Evolutionary conservation across 2,113 vertebrate species (phyloP), one percentile per base, ranked within the genome.

Genomic region (Poeciliopsis occidentalis): DNA sequence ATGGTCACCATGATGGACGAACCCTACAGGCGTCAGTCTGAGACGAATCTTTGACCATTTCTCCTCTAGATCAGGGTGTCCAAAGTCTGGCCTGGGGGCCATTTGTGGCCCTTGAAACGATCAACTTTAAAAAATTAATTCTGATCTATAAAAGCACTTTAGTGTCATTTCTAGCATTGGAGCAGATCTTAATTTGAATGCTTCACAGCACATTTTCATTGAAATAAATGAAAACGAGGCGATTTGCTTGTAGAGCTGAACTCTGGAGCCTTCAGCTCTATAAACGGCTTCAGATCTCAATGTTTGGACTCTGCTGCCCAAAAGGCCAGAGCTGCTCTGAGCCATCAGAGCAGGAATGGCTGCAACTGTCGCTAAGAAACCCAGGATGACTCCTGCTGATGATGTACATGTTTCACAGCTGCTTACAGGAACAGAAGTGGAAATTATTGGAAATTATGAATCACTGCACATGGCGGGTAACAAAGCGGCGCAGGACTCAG

Each of bases 251-350:
- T 71, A 67, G n/a, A 27, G 41, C 34, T 37, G 34, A 37, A 26
- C 71, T 73, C 41, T 47, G 31, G 51, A 68, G 19, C 71, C 67
- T 61, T 76, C 47, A 68, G 63, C 83, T 76, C 79, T 79, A 83
- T 84, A 84, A 76, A 81, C 67, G 77, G 81, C 39, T 37, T 76
- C 68, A 83, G 79, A 84, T 82, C 78, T 77, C 83, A 83, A 51
- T 77, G 81, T 86, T 76, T 79, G 85, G 86, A 79, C 86, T 85
- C 34, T n/a, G 78, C 57, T 39, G 62, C 79, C 67, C 70, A 1
- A 82, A 83, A 82, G 82, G 80, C 75, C 79, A 85, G 68, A 64
- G 64, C 73, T 57, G 83, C 64, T 0, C 73, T 47, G 78, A 80
- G 78, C 68, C 61, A 82, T 80, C 75, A 69, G 47, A 67, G 26